These are phyloP conservation scores for Motacilla tschutschensis DNA, from an alignment of 2,113 vertebrate genomes.

Conservation along the genomic window DNA sequence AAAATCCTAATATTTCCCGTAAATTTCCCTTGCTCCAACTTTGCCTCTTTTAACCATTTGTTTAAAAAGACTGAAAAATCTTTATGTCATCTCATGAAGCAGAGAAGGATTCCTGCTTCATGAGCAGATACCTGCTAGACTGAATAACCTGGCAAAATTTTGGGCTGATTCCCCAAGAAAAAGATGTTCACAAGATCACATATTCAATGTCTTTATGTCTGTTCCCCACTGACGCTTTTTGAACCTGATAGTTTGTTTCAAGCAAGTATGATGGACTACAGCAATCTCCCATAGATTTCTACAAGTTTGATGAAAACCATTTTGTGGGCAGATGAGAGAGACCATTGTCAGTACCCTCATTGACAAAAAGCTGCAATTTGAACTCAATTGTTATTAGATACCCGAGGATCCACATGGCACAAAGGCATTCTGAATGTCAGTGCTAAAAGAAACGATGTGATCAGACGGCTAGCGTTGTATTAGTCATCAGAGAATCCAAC, in stretches of 20 bases:
- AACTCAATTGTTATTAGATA: conserved; percentile 17
- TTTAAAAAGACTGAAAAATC: not conserved
- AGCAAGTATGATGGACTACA: not conserved
- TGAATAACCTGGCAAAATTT: not conserved
- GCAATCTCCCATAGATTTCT: not conserved
- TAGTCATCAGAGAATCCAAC: conserved; percentile 52
- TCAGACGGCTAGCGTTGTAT: not conserved
- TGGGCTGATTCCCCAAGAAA: not conserved
- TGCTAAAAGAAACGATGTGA: conserved; percentile 29
- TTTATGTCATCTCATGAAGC: not conserved
- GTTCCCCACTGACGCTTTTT: not conserved
- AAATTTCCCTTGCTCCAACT: not conserved
- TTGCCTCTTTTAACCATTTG: not conserved
- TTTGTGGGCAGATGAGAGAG: not conserved
- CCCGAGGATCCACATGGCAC: not conserved
- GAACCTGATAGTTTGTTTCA: not conserved
- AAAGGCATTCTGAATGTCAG: conserved; percentile 13
- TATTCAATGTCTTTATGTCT: not conserved
- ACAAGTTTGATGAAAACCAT: not conserved
- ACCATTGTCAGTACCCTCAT: not conserved
- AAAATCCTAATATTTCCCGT: not conserved
- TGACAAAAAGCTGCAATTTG: conserved; percentile 24
- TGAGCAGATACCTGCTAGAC: not conserved
- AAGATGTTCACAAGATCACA: not conserved
- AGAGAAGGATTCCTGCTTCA: not conserved